Evolutionary conservation across 2,797 vertebrate genomes (phyloP), one percentile per base, ranked within the genome.

Genomic region (Artibeus jamaicensis): DNA sequence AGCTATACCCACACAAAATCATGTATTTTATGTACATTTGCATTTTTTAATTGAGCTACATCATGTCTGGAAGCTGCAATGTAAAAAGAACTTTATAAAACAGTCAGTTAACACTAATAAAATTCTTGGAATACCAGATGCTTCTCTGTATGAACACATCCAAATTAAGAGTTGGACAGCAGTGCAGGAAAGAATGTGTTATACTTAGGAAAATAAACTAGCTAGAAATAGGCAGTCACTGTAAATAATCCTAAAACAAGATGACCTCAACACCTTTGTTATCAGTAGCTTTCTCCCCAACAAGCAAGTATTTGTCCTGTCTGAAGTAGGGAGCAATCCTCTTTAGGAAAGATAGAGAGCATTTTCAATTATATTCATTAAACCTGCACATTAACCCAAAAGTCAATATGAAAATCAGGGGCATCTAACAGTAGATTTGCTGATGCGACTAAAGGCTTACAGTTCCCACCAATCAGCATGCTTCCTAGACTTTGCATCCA

Each of bases 171-270:
- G 53, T 26, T 93, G 79, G 95, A 96, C 92, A 79, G 83, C 70
- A 95, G 68, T 67, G 90, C 29, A 94, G 89, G 84, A 93, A 96
- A 96, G 77, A 96, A 93, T 96, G 91, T 79, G 90, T 50, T 90
- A 96, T 44, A 90, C 78, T 95, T 93, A 94, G 94, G 89, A 97
- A 96, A 96, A 97, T 91, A 85, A 96, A 91, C 89, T 29, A 14
- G 48, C 44, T 90, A 67, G 92, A 94, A 88, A 91, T 29, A 74
- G 79, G 26, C 71, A 73, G 93, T 46, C 74, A 85, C n/a, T 46
- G 68, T 73, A 91, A 97, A 96, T 53, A 96, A 59, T 26, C 39
- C 50, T 68, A 79, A 95, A 95, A 84, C 62, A 95, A 89, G 59
- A 73, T 9, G 34, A 78, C 55, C 59, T 89, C 29, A 24, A 70